These are phyloP conservation scores for Mandrillus leucophaeus DNA, from an alignment of 2,113 vertebrate genomes.

Conservation along the genomic window DNA sequence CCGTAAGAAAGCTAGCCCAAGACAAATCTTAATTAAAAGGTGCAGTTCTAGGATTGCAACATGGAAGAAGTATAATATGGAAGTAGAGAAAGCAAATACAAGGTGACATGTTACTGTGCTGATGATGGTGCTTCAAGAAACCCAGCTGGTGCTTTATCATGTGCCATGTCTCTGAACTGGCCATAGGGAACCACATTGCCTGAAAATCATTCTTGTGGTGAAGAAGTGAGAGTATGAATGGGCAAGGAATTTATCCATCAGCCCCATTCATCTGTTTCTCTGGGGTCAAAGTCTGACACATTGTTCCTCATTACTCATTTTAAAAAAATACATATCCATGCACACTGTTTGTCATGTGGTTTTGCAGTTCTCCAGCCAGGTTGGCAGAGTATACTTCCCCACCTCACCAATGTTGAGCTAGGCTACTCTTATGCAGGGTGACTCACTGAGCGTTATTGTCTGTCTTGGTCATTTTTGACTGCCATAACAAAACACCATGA, in stretches of 20 bases:
- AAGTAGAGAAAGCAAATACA: not conserved
- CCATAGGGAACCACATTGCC: not conserved
- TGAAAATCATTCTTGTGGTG: not conserved
- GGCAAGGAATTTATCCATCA: not conserved
- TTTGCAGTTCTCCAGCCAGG: not conserved
- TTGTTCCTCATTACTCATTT: not conserved
- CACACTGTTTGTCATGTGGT: not conserved
- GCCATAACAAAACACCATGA: not conserved
- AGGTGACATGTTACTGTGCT: not conserved
- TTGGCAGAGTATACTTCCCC: too few species aligned
- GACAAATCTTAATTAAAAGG: not conserved
- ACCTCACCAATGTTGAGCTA: not conserved
- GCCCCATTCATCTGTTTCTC: not conserved
- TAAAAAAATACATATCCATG: not conserved
- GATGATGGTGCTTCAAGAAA: not conserved
- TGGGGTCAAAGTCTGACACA: not conserved
- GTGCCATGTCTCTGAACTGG: not conserved
- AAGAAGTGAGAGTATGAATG: not conserved
- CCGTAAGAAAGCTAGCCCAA: not conserved
- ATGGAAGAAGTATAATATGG: not conserved
- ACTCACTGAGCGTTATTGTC: not conserved
- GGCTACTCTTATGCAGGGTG: not conserved
- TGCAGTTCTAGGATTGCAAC: not conserved
- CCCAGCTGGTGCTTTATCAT: not conserved
- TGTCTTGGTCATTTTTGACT: not conserved